Evolutionary conservation across 1,140 invertebrate species (phyloP).

Genomic region (Cylas formicarius): DNA sequence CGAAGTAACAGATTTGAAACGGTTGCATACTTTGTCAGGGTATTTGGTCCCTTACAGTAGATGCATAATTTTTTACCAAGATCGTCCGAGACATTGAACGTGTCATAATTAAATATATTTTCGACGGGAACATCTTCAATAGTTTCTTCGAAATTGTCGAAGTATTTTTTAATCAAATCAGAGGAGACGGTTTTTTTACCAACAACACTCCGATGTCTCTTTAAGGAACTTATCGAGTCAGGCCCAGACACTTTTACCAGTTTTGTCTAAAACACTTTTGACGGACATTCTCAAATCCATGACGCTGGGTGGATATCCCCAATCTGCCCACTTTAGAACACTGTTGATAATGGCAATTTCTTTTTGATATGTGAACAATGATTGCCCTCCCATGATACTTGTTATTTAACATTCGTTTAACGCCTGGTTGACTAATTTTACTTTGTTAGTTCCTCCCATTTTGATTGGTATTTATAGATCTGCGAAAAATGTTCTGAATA

Average conservation of each 20-base stretch:
- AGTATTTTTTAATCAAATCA: not conserved
- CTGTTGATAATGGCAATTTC: constrained; percentile 1
- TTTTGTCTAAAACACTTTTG: constrained; percentile 1
- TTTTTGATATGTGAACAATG: not conserved
- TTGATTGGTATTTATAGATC: too few species aligned
- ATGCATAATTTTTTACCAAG: constrained; percentile 2
- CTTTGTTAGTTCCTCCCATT: constrained; percentile 2
- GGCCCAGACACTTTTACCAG: not conserved
- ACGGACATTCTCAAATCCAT: not conserved
- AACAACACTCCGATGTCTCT: constrained; percentile 5
- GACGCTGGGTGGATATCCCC: constrained; percentile 2
- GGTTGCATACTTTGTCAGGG: constrained; percentile 1
- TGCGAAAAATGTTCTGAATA: too few species aligned
- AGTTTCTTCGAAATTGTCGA: constrained; percentile 2
- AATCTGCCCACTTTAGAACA: constrained; percentile 1
- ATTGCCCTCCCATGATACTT: constrained; percentile 1
- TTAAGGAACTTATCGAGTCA: constrained; percentile 1
- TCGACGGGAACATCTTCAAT: not conserved
- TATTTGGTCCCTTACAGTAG: constrained; percentile 4
- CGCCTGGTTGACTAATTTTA: constrained; percentile 2
- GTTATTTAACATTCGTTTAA: constrained; percentile 2
- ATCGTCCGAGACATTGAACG: constrained; percentile 3
- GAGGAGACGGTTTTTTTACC: constrained; percentile 2
- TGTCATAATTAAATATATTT: constrained; percentile 2
- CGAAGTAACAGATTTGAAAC: constrained; percentile 1